phyloP scores from a whole-genome alignment of 2,888 invertebrate genomes.

The Xylocampa areola region DNA sequence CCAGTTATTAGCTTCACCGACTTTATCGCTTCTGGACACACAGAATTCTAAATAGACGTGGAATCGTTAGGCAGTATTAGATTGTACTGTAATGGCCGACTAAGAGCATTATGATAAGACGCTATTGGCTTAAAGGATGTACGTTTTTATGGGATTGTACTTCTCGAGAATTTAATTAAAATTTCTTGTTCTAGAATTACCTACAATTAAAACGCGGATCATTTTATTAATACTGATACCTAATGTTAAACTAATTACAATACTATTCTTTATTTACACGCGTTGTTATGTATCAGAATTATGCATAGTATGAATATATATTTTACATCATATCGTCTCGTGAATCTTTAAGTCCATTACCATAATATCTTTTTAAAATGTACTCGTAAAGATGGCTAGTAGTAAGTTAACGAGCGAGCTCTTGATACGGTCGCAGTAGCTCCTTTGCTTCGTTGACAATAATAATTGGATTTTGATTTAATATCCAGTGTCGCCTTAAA shows the following conservation, averaged over 20 bases:
- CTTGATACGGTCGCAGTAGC: slow-evolving; percentile 29
- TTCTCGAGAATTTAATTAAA: slow-evolving; percentile 41
- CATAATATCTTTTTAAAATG: slow-evolving; percentile 26
- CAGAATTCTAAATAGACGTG: slow-evolving; percentile 70
- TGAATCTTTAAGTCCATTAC: slow-evolving; percentile 20
- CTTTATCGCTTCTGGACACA: slow-evolving; percentile 68
- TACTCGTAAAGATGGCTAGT: slow-evolving; percentile 37
- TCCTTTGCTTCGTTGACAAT: slow-evolving; percentile 35
- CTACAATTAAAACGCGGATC: slow-evolving; percentile 1
- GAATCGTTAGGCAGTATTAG: slow-evolving; percentile 35
- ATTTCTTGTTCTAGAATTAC: slow-evolving; percentile 22
- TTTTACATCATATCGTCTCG: neutral
- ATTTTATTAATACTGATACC: neutral
- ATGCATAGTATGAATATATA: too few species aligned
- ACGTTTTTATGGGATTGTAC: slow-evolving; percentile 50
- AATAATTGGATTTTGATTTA: slow-evolving; percentile 51
- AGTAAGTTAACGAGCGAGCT: slow-evolving; percentile 26
- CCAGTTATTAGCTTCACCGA: slow-evolving; percentile 70
- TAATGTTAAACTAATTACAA: neutral
- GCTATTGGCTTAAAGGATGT: slow-evolving; percentile 34
- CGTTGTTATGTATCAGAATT: neutral
- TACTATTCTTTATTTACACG: neutral
- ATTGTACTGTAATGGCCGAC: slow-evolving; percentile 38
- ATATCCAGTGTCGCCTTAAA: slow-evolving; percentile 35
- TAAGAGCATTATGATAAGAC: slow-evolving; percentile 39